Evolutionary conservation across 2,797 vertebrate genomes (phyloP), one percentile per base, ranked within the genome.

Genomic region (Sebastes glaucus): DNA sequence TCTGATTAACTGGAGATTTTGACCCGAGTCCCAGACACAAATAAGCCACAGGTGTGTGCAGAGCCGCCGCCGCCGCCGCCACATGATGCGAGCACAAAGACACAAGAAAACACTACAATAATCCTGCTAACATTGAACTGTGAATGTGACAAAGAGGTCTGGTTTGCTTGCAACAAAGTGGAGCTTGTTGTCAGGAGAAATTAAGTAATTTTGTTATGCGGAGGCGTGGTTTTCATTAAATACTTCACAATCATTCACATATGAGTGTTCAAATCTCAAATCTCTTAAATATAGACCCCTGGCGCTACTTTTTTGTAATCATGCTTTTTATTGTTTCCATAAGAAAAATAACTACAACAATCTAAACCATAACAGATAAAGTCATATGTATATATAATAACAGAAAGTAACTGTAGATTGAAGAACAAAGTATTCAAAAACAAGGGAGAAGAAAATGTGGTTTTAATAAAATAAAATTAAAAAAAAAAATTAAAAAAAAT

Each of bases 1-100:
- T 77, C 73, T 92, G 91, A 94, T 95, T 94, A 94, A 87, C 92
- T 80, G 73, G 70, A 84, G 86, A 91, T 93, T 91, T 85, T 78
- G 86, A 91, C 78, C 72, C 18, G 4, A 18, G 67, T 88, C 83
- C 77, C 83, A 85, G 83, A 85, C 74, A 85, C 63, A 88, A 90
- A 90, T 81, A 84, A 80, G 83, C 81, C 86, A 85, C 86, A 91
- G 92, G 91, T 93, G 91, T 80, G 77, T 11, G 61, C 11, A 52
- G 57, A 67, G 77, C 66, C 30, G 68, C 69, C 1, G 5, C 38
- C n/a, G 60, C 68, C 1, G 4, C 38, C 23, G 77, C 69, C 27
- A 71, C 52, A 55, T 49, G 74, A 88, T 13, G 52, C 60, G 9
- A 7, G 0, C 35, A 56, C 72, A 32, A 20, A 69, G 28, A 78